Base-by-base conservation (phyloP, 1,140 invertebrate genomes). In the Eriocheir sinensis region DNA sequence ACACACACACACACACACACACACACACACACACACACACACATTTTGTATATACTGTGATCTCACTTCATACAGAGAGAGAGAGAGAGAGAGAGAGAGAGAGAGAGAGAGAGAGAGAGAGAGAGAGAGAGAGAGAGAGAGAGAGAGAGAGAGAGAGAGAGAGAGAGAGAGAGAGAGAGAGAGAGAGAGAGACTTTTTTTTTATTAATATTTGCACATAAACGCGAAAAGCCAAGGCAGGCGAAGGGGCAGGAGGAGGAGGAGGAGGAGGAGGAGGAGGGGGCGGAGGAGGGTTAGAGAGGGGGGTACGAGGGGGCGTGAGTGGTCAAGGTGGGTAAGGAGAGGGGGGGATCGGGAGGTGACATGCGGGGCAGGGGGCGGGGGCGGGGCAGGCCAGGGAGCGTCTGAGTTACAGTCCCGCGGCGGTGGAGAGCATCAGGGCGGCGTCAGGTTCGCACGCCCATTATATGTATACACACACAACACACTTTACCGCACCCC, bases 61-160 rank as follows among this genome's bases (percentile, higher is more conserved):
- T 4, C 21, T 72, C 21, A n/a, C 12, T n/a, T n/a, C n/a, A n/a
- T n/a, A n/a, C n/a, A n/a, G n/a, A n/a, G n/a, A n/a, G n/a, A n/a
- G n/a, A n/a, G n/a, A n/a, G n/a, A 27, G 27, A 72, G 12, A 72
- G 53, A 72, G 53, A 72, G 53, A 72, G 53, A 72, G 53, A 72
- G 53, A 72, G 53, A 72, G 53, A 72, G 53, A 72, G 53, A 72
- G 53, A 72, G 53, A 72, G 53, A 72, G 53, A 72, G 53, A 72
- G 53, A 72, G 53, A 72, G 53, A 72, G 53, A 72, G 53, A 72
- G 53, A 72, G 53, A 72, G 2, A n/a, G 15, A 85, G 81, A 85
- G 81, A 81, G 81, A 72, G 53, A 72, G 53, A 72, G 53, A 72
- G 53, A 72, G 53, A 72, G 53, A 72, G 53, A 72, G 53, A 72